Base-by-base conservation (phyloP, 2,797 vertebrate species). In the Australoheros facetus region DNA sequence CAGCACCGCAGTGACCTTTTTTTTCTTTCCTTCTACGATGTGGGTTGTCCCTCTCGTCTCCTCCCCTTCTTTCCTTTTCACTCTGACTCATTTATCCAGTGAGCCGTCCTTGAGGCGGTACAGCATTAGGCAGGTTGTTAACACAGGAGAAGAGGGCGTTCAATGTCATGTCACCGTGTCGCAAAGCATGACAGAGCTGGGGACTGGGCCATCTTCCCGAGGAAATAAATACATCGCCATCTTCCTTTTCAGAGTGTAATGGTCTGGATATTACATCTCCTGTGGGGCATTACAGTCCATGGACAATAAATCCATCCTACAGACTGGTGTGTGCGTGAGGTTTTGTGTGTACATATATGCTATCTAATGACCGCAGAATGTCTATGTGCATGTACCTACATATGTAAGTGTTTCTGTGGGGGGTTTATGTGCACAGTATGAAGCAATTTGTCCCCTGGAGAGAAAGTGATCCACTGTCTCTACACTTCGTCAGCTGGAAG, bases 401-500 rank as follows among this genome's bases (percentile, higher is more conserved):
- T 82, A 75, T 71, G 79, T 60, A 57, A 78, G 69, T 81, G 30
- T 77, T 82, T 83, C 74, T 53, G 78, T 26, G 32, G 75, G 78
- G 69, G 81, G 80, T 76, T 89, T 88, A 79, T 17, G 26, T 79
- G 80, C 88, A 55, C 83, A 81, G 80, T 54, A 80, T 85, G 84
- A 90, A 85, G 85, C 87, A 90, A 92, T 92, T 93, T 93, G 89
- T 90, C 76, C 89, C 92, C 89, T 39, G 42, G 84, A 91, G 91
- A 90, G 82, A 88, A 90, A 87, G 83, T 23, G 75, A 87, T 91
- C 75, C 74, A 62, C 85, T 78, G 80, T 91, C 86, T 90, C 73
- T 80, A 71, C 78, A 89, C 82, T 79, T 32, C 74, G 90, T 95
- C 94, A 95, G 96, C 97, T 97, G 97, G 97, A 98, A 97, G 96